Conservation (phyloP, 2,797 vertebrate genomes). For the Dicrostonyx torquatus region DNA sequence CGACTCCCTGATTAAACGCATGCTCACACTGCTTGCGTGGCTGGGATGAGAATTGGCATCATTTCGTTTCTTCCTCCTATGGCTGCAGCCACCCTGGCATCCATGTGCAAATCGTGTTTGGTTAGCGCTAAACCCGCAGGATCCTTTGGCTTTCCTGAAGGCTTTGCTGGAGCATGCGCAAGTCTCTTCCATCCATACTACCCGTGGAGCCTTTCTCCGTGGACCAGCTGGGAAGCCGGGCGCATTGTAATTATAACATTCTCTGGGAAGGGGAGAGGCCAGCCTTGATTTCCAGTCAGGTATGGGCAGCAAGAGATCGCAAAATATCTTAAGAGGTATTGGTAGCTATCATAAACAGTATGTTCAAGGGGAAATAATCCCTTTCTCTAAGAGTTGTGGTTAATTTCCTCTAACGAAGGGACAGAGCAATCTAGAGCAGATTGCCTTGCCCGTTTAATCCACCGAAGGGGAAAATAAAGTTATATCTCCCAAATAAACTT, state of each 20-base stretch:
- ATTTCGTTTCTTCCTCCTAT: constrained; percentile 15
- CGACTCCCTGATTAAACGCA: constrained; percentile 5
- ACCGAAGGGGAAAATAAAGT: constrained; percentile 74
- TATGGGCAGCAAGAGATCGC: constrained; percentile 28
- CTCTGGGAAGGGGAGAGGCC: background rate
- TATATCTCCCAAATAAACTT: constrained; percentile 75
- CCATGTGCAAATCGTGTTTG: background rate
- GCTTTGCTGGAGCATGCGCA: background rate
- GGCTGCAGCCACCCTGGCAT: background rate
- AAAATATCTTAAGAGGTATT: constrained; percentile 47
- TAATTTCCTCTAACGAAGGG: constrained; percentile 68
- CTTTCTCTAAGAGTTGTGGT: constrained; percentile 20
- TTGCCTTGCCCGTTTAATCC: constrained; percentile 50
- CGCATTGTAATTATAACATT: constrained; percentile 28
- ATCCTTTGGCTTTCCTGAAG: constrained; percentile 58
- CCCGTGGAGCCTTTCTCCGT: background rate
- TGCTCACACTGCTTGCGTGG: background rate
- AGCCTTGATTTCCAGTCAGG: constrained; percentile 8
- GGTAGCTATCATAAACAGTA: constrained; percentile 43
- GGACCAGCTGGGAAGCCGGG: background rate
- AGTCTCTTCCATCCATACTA: background rate
- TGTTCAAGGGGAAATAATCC: constrained; percentile 14
- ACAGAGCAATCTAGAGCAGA: constrained; percentile 58
- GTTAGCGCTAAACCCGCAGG: constrained; percentile 3
- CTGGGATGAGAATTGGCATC: background rate